Conservation (phyloP, 1,140 invertebrate species). For the Drosophila teissieri region DNA sequence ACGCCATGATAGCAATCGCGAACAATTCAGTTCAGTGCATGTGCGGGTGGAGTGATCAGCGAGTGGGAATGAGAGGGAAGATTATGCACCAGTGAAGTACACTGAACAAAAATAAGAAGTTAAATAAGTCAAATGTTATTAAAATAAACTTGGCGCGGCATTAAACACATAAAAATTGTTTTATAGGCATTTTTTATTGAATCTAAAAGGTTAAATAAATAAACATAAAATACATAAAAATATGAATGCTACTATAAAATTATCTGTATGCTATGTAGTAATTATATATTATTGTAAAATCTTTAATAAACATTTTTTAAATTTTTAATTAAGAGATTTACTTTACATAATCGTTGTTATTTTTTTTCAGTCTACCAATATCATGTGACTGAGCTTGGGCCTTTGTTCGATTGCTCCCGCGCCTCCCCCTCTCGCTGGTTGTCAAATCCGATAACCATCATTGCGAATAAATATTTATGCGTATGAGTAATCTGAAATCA, state of each 20-base stretch:
- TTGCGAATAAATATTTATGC: constrained; percentile 64
- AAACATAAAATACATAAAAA: too few species aligned
- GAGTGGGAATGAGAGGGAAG: neutral
- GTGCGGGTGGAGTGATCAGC: constrained; percentile 57
- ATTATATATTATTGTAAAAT: too few species aligned
- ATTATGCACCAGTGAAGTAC: neutral
- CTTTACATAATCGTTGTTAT: neutral
- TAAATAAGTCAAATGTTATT: too few species aligned
- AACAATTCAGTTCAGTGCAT: constrained; percentile 54
- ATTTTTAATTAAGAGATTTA: too few species aligned
- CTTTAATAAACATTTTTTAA: too few species aligned
- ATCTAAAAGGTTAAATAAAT: neutral
- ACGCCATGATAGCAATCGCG: constrained; percentile 55
- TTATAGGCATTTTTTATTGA: neutral
- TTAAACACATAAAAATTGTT: too few species aligned
- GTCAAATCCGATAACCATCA: constrained; percentile 45
- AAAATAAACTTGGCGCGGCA: too few species aligned
- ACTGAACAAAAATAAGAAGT: too few species aligned
- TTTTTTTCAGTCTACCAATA: neutral
- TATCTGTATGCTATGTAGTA: too few species aligned
- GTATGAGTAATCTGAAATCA: constrained; percentile 56
- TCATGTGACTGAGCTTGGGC: constrained; percentile 47
- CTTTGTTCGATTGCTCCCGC: constrained; percentile 6
- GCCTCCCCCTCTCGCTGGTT: neutral
- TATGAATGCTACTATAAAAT: too few species aligned